These are phyloP conservation scores for Noctua comes DNA, from an alignment of 2,888 invertebrate genomes.

Conservation along the genomic window DNA sequence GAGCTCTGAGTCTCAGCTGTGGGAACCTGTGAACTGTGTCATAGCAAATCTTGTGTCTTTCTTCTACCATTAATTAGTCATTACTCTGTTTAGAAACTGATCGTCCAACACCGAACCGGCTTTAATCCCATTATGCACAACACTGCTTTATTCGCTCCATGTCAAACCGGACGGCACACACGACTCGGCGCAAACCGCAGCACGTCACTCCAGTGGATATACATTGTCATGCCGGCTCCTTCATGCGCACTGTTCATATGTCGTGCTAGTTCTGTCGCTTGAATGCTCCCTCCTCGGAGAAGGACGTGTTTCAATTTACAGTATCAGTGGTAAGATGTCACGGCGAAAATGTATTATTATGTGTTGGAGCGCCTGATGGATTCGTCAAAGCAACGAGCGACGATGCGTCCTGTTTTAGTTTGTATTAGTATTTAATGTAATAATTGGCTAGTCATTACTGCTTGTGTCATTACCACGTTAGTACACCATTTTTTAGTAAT, in stretches of 20 bases:
- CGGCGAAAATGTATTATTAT: neutral
- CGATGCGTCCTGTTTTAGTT: too few species aligned
- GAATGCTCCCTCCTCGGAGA: neutral
- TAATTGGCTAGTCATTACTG: too few species aligned
- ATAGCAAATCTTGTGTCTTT: neutral
- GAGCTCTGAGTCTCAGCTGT: neutral
- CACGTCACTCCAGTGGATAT: neutral
- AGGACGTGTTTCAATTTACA: constrained; percentile 14
- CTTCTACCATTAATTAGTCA: neutral
- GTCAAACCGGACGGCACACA: constrained; percentile 2
- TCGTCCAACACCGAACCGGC: neutral
- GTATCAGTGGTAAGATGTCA: neutral
- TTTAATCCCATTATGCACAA: neutral
- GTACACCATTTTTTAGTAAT: too few species aligned
- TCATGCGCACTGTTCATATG: constrained; percentile 1
- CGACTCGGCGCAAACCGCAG: neutral
- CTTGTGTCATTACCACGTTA: too few species aligned
- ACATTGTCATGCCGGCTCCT: neutral
- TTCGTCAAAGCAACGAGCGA: too few species aligned
- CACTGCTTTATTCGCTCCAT: neutral
- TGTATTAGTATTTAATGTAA: too few species aligned
- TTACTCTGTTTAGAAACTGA: neutral
- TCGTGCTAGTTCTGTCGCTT: neutral
- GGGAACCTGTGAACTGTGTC: neutral
- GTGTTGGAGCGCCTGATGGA: too few species aligned